Conservation (phyloP, 2,888 invertebrate species). For the Eristalis arbustorum region DNA sequence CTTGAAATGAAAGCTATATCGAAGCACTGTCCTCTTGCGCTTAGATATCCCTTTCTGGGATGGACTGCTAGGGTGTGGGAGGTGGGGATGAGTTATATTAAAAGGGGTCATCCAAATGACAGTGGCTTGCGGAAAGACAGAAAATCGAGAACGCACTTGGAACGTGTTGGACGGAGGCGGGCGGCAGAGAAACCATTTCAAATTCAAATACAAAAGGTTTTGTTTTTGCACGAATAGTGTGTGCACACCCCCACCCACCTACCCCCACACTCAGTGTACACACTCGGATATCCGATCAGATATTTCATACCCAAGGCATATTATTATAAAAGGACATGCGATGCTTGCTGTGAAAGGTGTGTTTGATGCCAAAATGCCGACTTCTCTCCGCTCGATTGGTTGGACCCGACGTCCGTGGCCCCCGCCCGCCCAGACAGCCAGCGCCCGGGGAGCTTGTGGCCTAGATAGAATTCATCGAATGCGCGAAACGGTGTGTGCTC, state of each 20-base stretch:
- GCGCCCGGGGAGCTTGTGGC: not conserved
- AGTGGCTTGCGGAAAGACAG: constrained; percentile 25
- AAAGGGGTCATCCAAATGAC: constrained; percentile 65
- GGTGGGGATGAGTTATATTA: constrained; percentile 37
- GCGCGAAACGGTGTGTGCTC: constrained; percentile 12
- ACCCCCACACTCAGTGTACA: not conserved
- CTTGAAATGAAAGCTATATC: not conserved
- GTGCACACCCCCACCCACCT: not conserved
- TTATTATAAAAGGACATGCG: constrained; percentile 62
- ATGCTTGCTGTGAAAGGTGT: constrained; percentile 51
- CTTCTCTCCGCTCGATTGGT: not conserved
- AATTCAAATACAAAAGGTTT: not conserved
- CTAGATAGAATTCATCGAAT: constrained; percentile 38
- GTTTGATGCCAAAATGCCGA: constrained; percentile 56
- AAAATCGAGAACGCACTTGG: not conserved
- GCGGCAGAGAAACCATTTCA: not conserved
- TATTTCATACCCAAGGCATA: constrained; percentile 43
- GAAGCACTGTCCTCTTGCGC: constrained; percentile 33
- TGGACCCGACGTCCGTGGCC: no score
- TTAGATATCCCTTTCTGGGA: constrained; percentile 7
- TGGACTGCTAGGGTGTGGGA: not conserved
- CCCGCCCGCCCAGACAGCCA: not conserved
- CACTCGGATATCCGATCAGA: constrained; percentile 9
- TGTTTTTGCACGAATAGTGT: not conserved
- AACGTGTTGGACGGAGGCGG: not conserved